phyloP scores from a whole-genome alignment of 2,113 vertebrate species.

The Podilymbus podiceps region DNA sequence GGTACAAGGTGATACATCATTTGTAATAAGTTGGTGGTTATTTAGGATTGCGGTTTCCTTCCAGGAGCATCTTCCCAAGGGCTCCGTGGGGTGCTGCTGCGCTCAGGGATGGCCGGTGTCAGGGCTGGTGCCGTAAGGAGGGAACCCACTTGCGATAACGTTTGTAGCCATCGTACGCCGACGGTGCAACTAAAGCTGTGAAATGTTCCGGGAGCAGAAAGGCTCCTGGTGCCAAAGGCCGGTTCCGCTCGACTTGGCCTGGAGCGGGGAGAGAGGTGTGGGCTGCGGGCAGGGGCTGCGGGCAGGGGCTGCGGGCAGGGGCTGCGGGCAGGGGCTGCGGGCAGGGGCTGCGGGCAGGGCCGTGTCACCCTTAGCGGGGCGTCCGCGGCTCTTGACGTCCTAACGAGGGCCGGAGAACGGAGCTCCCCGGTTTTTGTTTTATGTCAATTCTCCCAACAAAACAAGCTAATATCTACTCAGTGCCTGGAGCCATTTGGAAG shows the following conservation, averaged over 20 bases:
- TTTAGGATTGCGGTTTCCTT: not conserved
- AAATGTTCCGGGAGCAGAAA: not conserved
- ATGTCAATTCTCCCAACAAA: not conserved
- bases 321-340: not conserved
- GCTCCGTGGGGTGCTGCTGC: not conserved
- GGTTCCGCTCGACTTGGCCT: rapidly evolving
- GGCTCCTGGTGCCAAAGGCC: not conserved
- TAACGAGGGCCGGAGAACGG: not conserved
- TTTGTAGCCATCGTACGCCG: not conserved
- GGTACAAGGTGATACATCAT: not conserved
- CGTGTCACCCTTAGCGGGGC: not conserved
- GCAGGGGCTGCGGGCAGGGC: not conserved
- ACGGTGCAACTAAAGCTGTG: not conserved
- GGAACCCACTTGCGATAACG: not conserved
- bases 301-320: not conserved
- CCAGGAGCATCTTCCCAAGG: not conserved
- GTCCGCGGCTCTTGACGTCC: not conserved
- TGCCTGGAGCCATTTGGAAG: constrained; percentile 24
- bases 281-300: not conserved
- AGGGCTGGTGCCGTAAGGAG: not conserved
- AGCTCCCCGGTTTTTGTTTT: not conserved
- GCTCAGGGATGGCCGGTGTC: not conserved
- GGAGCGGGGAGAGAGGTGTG: rapidly evolving
- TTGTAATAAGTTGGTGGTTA: no score
- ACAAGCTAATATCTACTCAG: not conserved